Evolutionary conservation across 2,113 vertebrate genomes (phyloP).

Genomic region (Apus apus): DNA sequence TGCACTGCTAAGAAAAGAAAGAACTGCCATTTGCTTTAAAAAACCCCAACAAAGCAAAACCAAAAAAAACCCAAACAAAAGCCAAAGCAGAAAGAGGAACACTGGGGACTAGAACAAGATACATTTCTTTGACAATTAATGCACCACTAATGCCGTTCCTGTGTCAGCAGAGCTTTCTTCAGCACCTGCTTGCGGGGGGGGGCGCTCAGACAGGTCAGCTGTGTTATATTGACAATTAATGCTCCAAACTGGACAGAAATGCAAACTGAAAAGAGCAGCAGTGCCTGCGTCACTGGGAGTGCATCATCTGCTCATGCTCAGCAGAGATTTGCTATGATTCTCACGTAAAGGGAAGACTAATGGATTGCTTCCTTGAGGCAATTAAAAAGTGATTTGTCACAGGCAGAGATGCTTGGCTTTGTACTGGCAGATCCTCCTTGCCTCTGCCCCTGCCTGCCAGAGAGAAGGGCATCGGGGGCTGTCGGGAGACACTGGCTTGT

Average conservation of each 20-base stretch:
- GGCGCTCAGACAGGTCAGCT: not conserved
- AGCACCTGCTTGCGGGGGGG: not conserved
- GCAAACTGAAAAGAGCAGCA: not conserved
- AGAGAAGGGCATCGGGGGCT: not conserved
- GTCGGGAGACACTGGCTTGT: not conserved
- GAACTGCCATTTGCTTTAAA: not conserved
- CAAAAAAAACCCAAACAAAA: not conserved
- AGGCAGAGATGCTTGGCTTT: slow-evolving; percentile 75
- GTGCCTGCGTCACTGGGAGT: not conserved
- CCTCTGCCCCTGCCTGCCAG: not conserved
- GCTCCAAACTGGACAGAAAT: not conserved
- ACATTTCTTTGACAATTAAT: not conserved
- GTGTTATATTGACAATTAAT: not conserved
- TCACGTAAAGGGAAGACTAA: slow-evolving; percentile 83
- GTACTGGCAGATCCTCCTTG: slow-evolving; percentile 51
- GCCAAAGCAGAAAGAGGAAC: not conserved
- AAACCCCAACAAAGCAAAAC: not conserved
- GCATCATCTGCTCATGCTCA: not conserved
- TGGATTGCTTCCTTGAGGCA: slow-evolving; percentile 88
- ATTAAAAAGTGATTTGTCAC: slow-evolving; percentile 95
- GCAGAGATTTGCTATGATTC: slow-evolving; percentile 78
- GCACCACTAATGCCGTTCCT: not conserved
- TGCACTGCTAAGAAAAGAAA: not conserved
- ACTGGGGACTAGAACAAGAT: not conserved
- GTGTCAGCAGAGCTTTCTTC: not conserved